phyloP scores from a whole-genome alignment of 2,888 invertebrate genomes.

The Mayetiola destructor region DNA sequence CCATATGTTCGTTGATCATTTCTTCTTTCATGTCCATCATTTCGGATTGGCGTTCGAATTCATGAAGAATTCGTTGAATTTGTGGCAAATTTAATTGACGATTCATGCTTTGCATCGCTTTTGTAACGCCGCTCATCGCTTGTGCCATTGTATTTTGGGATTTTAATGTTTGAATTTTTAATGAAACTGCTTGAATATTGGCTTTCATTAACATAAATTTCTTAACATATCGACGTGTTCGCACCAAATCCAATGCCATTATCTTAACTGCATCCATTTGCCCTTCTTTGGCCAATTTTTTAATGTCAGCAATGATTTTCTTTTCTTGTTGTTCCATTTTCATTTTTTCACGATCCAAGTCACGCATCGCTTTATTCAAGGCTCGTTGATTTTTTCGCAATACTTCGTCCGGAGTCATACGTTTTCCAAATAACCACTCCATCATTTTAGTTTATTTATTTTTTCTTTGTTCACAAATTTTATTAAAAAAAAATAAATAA shows the following conservation, averaged over 20 bases:
- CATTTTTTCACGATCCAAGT: slow-evolving; percentile 82
- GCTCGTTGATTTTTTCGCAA: slow-evolving; percentile 96
- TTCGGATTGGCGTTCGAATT: slow-evolving; percentile 98
- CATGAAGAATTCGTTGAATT: slow-evolving; percentile 92
- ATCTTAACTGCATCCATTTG: slow-evolving; percentile 99
- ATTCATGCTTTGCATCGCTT: slow-evolving; percentile 98
- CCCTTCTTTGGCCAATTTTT: slow-evolving; percentile 96
- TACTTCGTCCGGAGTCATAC: slow-evolving; percentile 95
- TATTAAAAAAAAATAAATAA: neutral
- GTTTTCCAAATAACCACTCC: slow-evolving; percentile 95
- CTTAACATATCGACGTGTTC: slow-evolving; percentile 88
- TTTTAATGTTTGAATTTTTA: slow-evolving; percentile 94
- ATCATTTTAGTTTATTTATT: slow-evolving; percentile 33
- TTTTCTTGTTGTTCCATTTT: slow-evolving; percentile 99
- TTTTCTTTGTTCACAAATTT: neutral
- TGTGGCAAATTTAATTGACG: slow-evolving; percentile 92
- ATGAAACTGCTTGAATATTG: slow-evolving; percentile 92
- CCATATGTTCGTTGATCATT: slow-evolving; percentile 99
- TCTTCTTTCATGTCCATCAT: slow-evolving; percentile 99
- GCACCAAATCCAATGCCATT: slow-evolving; percentile 96
- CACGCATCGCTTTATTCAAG: slow-evolving; percentile 94
- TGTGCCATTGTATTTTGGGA: slow-evolving; percentile 99
- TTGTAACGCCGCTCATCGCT: slow-evolving; percentile 95
- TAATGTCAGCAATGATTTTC: slow-evolving; percentile 94
- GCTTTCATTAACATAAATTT: slow-evolving; percentile 99